These are phyloP conservation scores for Podotricha telesiphe DNA, from an alignment of 2,888 invertebrate species.

Conservation along the genomic window DNA sequence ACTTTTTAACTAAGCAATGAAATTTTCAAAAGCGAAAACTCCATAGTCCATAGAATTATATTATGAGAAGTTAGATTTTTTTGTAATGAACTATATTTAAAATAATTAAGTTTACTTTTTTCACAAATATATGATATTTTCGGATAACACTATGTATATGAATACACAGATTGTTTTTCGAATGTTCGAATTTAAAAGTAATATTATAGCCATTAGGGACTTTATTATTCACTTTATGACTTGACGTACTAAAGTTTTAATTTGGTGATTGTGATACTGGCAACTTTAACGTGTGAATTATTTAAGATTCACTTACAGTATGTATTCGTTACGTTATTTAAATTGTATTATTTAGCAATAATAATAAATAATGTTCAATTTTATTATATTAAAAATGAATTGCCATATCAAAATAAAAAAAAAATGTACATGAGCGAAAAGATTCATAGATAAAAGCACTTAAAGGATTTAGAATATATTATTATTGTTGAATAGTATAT, in stretches of 20 bases:
- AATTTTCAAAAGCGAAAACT: neutral
- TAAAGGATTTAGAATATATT: conserved; percentile 11
- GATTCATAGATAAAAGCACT: neutral
- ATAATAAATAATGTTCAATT: neutral
- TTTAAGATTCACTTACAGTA: neutral
- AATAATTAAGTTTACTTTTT: no score
- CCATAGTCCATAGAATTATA: neutral
- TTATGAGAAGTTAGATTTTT: neutral
- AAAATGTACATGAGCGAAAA: neutral
- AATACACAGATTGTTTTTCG: neutral
- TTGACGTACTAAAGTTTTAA: conserved; percentile 16
- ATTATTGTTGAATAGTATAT: conserved; percentile 11
- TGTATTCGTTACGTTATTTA: neutral
- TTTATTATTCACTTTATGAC: conserved; percentile 24
- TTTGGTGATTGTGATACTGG: neutral
- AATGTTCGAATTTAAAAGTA: neutral
- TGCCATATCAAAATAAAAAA: neutral
- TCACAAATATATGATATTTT: no score
- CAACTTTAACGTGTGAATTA: neutral
- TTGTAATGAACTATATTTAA: neutral
- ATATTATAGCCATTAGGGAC: neutral
- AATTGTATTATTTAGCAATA: neutral
- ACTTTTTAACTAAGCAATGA: conserved; percentile 25
- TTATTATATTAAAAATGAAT: neutral
- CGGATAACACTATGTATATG: no score